Evolutionary conservation across 2,888 invertebrate species (phyloP).

Genomic region (Meteorus colon): DNA sequence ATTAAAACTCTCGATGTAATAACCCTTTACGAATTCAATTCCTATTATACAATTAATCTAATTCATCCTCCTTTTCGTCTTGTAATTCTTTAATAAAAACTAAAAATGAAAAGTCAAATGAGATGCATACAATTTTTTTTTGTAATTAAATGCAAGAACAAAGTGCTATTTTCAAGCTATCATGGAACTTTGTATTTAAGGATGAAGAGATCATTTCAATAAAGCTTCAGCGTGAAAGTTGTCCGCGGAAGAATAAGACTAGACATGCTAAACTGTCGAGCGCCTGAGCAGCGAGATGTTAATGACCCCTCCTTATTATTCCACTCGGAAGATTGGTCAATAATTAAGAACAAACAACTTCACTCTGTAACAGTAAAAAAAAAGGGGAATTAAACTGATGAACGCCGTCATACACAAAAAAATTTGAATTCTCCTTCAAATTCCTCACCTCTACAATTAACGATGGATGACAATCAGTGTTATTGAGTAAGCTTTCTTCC

Average conservation of each 20-base stretch:
- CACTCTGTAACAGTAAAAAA: slow-evolving; percentile 43
- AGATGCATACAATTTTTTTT: not conserved
- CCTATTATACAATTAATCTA: slow-evolving; percentile 32
- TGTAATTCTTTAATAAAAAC: not conserved
- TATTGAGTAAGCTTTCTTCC: not conserved
- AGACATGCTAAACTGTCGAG: slow-evolving; percentile 24
- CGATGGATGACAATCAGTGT: slow-evolving; percentile 51
- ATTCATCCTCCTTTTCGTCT: not conserved
- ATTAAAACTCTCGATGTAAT: not conserved
- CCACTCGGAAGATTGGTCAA: not conserved
- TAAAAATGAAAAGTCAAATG: not conserved
- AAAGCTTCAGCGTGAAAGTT: slow-evolving; percentile 26
- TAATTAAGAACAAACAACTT: slow-evolving; percentile 15
- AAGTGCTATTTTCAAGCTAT: slow-evolving; percentile 5
- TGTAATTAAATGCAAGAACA: not conserved
- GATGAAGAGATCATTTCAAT: slow-evolving; percentile 27
- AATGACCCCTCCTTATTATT: not conserved
- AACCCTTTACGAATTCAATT: not conserved
- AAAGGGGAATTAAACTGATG: slow-evolving; percentile 55
- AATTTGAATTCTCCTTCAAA: not conserved
- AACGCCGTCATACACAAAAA: slow-evolving; percentile 43
- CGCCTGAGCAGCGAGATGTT: slow-evolving; percentile 3
- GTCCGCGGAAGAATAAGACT: slow-evolving; percentile 32
- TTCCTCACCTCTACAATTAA: not conserved
- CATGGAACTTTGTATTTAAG: not conserved